phyloP scores from a whole-genome alignment of 2,113 vertebrate species.

The Hylia prasina region DNA sequence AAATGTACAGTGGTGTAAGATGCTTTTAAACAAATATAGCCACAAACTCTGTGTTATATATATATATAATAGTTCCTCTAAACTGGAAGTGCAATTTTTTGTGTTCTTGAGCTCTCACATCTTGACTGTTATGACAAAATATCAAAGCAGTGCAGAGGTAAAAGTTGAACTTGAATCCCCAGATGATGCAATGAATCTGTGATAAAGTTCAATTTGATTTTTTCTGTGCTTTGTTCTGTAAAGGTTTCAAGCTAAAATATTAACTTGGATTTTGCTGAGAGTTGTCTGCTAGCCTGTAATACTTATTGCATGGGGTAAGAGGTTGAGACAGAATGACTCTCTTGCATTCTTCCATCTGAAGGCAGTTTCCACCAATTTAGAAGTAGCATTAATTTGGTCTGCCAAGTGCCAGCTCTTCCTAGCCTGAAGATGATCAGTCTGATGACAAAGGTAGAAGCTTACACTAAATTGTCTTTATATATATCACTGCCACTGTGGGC shows the following conservation, averaged over 20 bases:
- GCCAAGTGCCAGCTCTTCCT: not conserved
- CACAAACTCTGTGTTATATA: not conserved
- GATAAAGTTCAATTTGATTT: not conserved
- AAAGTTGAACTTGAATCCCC: not conserved
- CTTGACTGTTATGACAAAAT: not conserved
- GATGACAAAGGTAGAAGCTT: not conserved
- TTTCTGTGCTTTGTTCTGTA: not conserved
- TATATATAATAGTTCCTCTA: not conserved
- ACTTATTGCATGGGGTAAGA: not conserved
- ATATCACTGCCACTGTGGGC: not conserved
- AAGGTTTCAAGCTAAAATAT: not conserved
- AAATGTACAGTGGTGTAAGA: not conserved
- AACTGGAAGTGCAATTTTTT: not conserved
- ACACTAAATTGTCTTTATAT: not conserved
- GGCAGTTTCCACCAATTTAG: not conserved
- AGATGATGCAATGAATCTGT: not conserved
- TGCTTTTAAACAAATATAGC: not conserved
- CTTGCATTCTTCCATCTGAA: not conserved
- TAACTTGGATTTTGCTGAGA: not conserved
- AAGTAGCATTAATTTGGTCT: not conserved
- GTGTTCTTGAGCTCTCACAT: not conserved
- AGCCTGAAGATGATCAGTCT: not conserved
- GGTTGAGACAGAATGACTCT: not conserved
- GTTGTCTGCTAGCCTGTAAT: not conserved
- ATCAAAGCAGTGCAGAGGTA: not conserved